These are phyloP conservation scores for Gambusia affinis DNA, from an alignment of 2,113 vertebrate species.

Conservation along the genomic window DNA sequence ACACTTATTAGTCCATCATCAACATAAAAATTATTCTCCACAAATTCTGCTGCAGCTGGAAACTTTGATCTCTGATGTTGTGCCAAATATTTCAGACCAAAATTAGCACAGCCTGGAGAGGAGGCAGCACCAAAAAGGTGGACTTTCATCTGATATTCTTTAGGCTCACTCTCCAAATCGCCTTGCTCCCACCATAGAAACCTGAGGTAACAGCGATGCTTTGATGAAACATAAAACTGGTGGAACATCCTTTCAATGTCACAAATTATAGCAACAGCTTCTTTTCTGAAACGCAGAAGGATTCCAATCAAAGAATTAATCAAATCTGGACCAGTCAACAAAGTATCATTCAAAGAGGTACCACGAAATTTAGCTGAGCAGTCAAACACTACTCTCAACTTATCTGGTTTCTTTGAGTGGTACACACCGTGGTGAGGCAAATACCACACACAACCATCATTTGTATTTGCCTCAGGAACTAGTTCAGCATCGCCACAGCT, in stretches of 20 bases:
- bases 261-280: neutral
- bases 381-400: neutral
- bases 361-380: neutral
- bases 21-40: slow-evolving; percentile 5
- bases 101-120: no score
- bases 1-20: neutral
- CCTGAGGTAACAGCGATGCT: no score
- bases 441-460: neutral
- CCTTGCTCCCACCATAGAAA: no score
- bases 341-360: neutral
- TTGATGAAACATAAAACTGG: no score
- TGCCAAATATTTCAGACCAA: no score
- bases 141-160: no score
- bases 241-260: neutral
- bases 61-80: no score
- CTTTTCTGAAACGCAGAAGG: neutral
- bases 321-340: neutral
- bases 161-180: no score
- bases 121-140: no score
- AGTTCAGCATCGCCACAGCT: slow-evolving; percentile 11
- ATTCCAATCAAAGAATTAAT: neutral
- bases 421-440: neutral
- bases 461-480: neutral
- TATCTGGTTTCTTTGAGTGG: neutral
- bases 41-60: neutral